phyloP scores from a whole-genome alignment of 2,888 invertebrate species.

The Pseudanteris insignis region DNA sequence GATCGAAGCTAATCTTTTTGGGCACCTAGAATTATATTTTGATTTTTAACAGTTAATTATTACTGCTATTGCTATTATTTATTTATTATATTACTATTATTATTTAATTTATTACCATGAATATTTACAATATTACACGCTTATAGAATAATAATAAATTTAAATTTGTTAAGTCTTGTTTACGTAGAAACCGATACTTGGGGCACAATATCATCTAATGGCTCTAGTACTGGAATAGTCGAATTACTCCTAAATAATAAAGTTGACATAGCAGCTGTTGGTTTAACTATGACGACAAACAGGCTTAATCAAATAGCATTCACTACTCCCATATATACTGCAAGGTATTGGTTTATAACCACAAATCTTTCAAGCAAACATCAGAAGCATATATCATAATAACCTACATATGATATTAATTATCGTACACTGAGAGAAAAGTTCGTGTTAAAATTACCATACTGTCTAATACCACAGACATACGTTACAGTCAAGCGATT shows the following conservation, averaged over 20 bases:
- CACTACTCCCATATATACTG: slow-evolving; percentile 59
- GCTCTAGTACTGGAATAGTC: slow-evolving; percentile 58
- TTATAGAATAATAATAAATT: no score
- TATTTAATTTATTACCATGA: no score
- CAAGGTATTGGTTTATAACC: slow-evolving; percentile 52
- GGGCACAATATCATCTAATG: slow-evolving; percentile 54
- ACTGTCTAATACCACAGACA: no score
- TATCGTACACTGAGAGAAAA: no score
- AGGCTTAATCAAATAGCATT: slow-evolving; percentile 56
- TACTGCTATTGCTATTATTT: neutral
- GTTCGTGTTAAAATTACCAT: no score
- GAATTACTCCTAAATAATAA: slow-evolving; percentile 51
- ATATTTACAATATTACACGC: no score
- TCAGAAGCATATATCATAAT: no score
- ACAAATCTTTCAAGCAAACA: no score
- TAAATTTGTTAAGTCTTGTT: no score
- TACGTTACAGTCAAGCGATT: no score
- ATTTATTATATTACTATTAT: neutral
- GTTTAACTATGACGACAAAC: slow-evolving; percentile 58
- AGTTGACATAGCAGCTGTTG: slow-evolving; percentile 58
- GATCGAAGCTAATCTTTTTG: no score
- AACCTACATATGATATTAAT: no score
- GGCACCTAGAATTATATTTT: neutral
- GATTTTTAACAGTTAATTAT: neutral
- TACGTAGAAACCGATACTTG: slow-evolving; percentile 48